A percentile compares a stretch with the other conserved stretches of the same genome.
phyloP scores from a whole-genome alignment of 2,888 invertebrate species.

The Drosophila pseudotalamancana region DNA sequence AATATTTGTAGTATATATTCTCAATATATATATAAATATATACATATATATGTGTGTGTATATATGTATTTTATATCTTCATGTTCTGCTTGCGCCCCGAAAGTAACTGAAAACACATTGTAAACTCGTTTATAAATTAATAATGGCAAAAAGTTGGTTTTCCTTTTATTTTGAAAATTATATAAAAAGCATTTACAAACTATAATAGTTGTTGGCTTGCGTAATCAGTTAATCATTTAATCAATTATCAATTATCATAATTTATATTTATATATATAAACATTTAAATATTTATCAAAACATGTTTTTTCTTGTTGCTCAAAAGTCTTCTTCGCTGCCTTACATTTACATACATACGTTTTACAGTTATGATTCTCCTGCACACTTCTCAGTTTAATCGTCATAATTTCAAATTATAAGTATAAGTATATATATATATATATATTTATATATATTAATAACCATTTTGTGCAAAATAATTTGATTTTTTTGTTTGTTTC shows the following conservation, averaged over 20 bases:
- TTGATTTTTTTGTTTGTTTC: slow-evolving; percentile 16
- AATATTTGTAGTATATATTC: slow-evolving; percentile 69
- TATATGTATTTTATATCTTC: slow-evolving; percentile 27
- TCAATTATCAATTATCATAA: slow-evolving; percentile 57
- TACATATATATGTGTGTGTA: slow-evolving; percentile 1
- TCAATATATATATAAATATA: slow-evolving; percentile 36
- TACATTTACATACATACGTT: slow-evolving; percentile 71
- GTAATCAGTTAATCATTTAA: slow-evolving; percentile 70
- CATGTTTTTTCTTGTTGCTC: slow-evolving; percentile 81
- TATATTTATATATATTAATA: slow-evolving; percentile 18
- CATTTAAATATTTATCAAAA: slow-evolving; percentile 81
- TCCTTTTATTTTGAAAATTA: slow-evolving; percentile 72
- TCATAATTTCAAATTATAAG: slow-evolving; percentile 60
- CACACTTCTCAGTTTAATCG: slow-evolving; percentile 33
- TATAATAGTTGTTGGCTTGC: slow-evolving; percentile 79
- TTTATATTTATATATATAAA: slow-evolving; percentile 65
- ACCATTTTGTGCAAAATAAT: slow-evolving; percentile 75
- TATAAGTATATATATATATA: slow-evolving; percentile 54
- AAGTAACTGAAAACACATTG: slow-evolving; percentile 60
- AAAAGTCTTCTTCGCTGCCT: slow-evolving; percentile 78
- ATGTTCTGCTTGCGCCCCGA: slow-evolving; percentile 47
- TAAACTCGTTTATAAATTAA: slow-evolving; percentile 65
- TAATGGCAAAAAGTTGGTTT: slow-evolving; percentile 76
- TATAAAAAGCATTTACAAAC: slow-evolving; percentile 80
- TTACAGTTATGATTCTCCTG: slow-evolving; percentile 67